Base-by-base conservation (phyloP, 2,113 vertebrate species). In the Phrynocephalus versicolor region DNA sequence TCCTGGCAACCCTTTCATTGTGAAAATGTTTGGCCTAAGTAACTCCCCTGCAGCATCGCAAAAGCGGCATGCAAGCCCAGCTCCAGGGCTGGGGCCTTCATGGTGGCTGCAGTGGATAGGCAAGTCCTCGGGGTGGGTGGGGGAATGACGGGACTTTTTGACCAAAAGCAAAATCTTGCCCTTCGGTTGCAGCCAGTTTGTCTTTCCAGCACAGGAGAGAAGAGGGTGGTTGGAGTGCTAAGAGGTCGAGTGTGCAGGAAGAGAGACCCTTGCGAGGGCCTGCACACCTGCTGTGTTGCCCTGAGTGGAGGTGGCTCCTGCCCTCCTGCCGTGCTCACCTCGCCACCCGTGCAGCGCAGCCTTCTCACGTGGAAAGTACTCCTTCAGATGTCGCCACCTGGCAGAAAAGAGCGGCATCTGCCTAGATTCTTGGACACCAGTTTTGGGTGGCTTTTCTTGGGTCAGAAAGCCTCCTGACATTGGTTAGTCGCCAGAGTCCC, bases 341-440 rank as follows among this genome's bases (percentile, higher is more conserved):
- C 93, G 92, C 96, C 95, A 92, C 95, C 96, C 94, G 93, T 88
- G 94, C 96, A 97, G 96, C 96, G 96, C 96, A 97, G 95, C 95
- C 93, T 90, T 95, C 92, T 88, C 81, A 90, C 86, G 79, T 82
- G 39, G 90, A 93, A 95, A 96, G 96, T 96, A 93, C 96, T 96
- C 94, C 87, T 93, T 90, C 87, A 94, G 92, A 90, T 94, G 92
- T 33, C 89, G 92, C 96, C 95, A 95, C 95, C 69, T 92, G 70
- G 16, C 65, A 62, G 94, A 96, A 95, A 92, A 94, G n/a, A n/a
- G 89, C 94, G 96, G 96, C 96, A 95, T 95, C 95, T 95, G 91
- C 89, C 81, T 87, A 88, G 91, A 91, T 79, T 88, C 85, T 92
- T 77, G 91, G 78, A 87, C 90, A 90, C 95, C 94, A 45, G 70